Base-by-base conservation (phyloP, 2,797 vertebrate species). In the Cetoscarus ocellatus region DNA sequence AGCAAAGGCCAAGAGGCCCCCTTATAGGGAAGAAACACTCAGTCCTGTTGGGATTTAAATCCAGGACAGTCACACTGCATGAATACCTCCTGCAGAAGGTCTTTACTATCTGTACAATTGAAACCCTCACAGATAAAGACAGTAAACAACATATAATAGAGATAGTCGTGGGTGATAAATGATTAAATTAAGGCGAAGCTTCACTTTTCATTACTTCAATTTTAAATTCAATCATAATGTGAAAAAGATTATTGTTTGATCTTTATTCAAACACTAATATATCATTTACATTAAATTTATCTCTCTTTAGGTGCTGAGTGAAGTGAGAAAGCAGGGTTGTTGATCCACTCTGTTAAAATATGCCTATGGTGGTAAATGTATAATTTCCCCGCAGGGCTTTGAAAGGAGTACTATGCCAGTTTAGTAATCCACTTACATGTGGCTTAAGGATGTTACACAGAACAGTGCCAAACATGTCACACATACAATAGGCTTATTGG, bases 351-450 rank as follows among this genome's bases (percentile, higher is more conserved):
- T 61, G 51, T 42, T 54, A 7, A 18, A 59, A 73, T 82, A 7
- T 47, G 17, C 3, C 67, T 39, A 10, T 10, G 10, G 49, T 42
- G n/a, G 60, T 68, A 40, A 71, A 68, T 76, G 68, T 66, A 45
- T 79, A 19, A 82, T 84, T 79, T 70, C 45, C 60, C 61, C 61
- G 67, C 42, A 65, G 64, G 53, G 67, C 70, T 67, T 84, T 73
- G 57, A 65, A 75, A 12, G 42, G n/a, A 73, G 70, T 61, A 65
- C 51, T 67, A 36, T 70, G 58, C 52, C 61, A 64, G 68, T 67
- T 66, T 42, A 63, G 50, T 83, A 86, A 89, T 88, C 84, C 75
- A 79, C 67, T 85, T 81, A 80, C 27, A 67, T 59, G 15, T 79
- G 61, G 61, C 54, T 79, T 79, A 73, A 66, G 40, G 73, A 61